phyloP scores from a whole-genome alignment of 2,113 vertebrate genomes.

The Anas platyrhynchos region DNA sequence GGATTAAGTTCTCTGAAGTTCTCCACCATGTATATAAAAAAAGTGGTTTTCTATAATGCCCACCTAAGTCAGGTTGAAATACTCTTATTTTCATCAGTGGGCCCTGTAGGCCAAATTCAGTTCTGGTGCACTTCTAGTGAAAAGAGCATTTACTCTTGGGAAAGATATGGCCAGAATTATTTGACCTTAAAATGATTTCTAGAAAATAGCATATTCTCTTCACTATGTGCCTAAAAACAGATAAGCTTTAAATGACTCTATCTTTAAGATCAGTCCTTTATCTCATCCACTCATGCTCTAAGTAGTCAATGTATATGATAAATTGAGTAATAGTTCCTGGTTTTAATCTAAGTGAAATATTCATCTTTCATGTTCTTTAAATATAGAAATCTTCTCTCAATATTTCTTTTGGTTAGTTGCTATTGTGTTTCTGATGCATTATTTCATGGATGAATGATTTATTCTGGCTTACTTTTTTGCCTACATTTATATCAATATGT shows the following conservation, averaged over 20 bases:
- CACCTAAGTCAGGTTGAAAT: background rate
- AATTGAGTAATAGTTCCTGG: background rate
- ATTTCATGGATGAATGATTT: conserved; percentile 60
- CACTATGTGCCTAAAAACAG: background rate
- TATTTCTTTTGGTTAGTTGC: background rate
- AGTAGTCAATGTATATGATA: background rate
- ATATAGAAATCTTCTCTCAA: background rate
- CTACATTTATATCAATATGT: conserved; percentile 17
- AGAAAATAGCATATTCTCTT: background rate
- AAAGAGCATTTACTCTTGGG: background rate
- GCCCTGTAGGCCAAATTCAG: background rate
- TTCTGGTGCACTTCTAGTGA: background rate
- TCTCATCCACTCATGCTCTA: background rate
- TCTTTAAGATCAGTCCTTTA: background rate
- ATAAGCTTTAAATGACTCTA: background rate
- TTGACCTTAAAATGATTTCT: background rate
- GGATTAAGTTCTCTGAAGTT: background rate
- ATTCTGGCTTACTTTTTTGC: conserved; percentile 20
- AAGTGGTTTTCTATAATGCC: background rate
- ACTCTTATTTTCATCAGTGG: background rate
- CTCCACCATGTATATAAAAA: background rate
- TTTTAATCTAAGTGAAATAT: background rate
- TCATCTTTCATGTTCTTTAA: background rate
- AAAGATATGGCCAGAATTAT: background rate
- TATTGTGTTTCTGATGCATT: conserved; percentile 27